Evolutionary conservation across 2,888 invertebrate genomes (phyloP).

Genomic region (Lochmaea capreae): DNA sequence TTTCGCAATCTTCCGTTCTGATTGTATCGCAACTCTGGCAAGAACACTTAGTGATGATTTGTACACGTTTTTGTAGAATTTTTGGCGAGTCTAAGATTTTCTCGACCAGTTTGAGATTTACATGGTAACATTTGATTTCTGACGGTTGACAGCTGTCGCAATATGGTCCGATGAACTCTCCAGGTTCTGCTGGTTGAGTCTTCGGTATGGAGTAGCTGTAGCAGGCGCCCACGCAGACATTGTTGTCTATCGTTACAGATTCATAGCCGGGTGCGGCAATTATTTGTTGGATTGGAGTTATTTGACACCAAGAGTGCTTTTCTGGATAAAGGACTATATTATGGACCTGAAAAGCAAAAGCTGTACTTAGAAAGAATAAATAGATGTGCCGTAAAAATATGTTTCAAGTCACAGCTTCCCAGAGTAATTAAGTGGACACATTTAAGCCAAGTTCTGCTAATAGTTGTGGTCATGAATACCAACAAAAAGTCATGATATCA

Average conservation of each 20-base stretch:
- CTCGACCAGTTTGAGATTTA: slow-evolving; percentile 70
- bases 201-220: slow-evolving; percentile 78
- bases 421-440: no score
- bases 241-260: slow-evolving; percentile 75
- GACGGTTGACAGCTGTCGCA: slow-evolving; percentile 79
- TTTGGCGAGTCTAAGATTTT: slow-evolving; percentile 68
- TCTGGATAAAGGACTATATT: slow-evolving; percentile 78
- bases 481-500: no score
- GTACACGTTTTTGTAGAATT: slow-evolving; percentile 71
- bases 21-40: slow-evolving; percentile 72
- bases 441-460: no score
- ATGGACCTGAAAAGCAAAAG: slow-evolving; percentile 68
- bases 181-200: slow-evolving; percentile 75
- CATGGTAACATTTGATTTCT: slow-evolving; percentile 74
- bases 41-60: slow-evolving; percentile 75
- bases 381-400: background rate
- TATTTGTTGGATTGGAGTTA: slow-evolving; percentile 76
- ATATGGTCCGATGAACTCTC: slow-evolving; percentile 73
- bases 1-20: slow-evolving; percentile 64
- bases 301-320: slow-evolving; percentile 78
- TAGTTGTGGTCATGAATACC: no score
- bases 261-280: slow-evolving; percentile 75
- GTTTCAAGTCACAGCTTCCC: no score
- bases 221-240: slow-evolving; percentile 78
- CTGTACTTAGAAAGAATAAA: background rate